Evolutionary conservation across 2,888 invertebrate species (phyloP), one percentile per base, ranked within the genome.

Genomic region (Lasius platythorax): DNA sequence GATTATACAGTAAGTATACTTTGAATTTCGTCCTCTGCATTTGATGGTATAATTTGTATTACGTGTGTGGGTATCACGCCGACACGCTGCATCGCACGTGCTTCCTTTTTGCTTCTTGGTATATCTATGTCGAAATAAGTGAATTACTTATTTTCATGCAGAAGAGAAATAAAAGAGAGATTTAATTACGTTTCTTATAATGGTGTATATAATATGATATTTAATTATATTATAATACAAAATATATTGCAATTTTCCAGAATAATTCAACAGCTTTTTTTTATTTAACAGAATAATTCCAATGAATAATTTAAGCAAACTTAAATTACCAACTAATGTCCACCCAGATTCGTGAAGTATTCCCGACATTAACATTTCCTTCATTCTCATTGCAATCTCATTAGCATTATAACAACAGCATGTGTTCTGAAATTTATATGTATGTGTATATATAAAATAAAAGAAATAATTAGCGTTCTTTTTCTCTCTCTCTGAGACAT

Each of bases 1-100:
- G 15, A 18, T 12, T 0, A 9, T 23, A 2, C 18, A 28, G 74
- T 75, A 63, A 63, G 63, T 63, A 63, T 61, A 76, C 76, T 66
- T 76, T 30, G 63, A 33, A 0, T 67, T 28, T 76, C 1, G 1
- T 67, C 15, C 28, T 53, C 53, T 30, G n/a, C 5, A 40, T 64
- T 66, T 0, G 88, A 74, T 8, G 94, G 92, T 68, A 95, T 93
- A n/a, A 96, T 92, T 85, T 96, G 95, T 33, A 96, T 91, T n/a
- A 95, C 95, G 83, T 96, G 96, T 1, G 96, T 95, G 2, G 96
- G 96, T 76, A 96, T 91, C 74, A 96, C 95, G 3, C 96, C 96
- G 4, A 91, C 87, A 58, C 94, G 94, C 58, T 95, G 92, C 40
- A 96, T 91, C 53, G 93, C 93, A 87, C 94, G 94, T 1, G 96